A percentile compares a stretch with the other conserved stretches of the same genome.
phyloP scores from a whole-genome alignment of 2,113 vertebrate genomes.

The Helogale parvula region DNA sequence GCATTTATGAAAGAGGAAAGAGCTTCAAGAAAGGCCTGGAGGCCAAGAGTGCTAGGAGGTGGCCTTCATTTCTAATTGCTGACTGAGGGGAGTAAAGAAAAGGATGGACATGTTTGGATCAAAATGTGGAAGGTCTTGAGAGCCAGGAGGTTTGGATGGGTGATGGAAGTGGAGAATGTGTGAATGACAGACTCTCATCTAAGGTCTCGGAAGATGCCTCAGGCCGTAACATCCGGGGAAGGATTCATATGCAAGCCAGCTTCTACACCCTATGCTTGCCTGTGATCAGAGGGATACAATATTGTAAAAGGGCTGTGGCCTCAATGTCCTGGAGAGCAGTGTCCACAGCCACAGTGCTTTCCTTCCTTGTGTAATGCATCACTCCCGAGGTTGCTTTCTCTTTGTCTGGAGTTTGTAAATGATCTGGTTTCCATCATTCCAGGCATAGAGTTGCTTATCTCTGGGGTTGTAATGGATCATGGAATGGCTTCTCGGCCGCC shows the following conservation, averaged over 20 bases:
- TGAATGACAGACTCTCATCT: not conserved
- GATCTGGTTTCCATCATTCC: conserved; percentile 96
- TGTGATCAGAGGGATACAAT: not conserved
- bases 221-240: not conserved
- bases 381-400: conserved; percentile 75
- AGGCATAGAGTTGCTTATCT: conserved; percentile 94
- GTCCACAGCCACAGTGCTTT: not conserved
- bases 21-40: not conserved
- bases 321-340: not conserved
- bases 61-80: not conserved
- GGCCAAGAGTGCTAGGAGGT: not conserved
- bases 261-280: not conserved
- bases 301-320: not conserved
- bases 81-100: not conserved
- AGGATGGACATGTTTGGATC: not conserved
- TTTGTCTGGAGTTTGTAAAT: conserved; percentile 92
- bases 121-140: not conserved
- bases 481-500: conserved; percentile 91
- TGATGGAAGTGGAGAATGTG: not conserved
- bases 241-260: not conserved
- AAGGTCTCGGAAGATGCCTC: not conserved
- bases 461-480: conserved; percentile 92
- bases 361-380: not conserved
- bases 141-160: not conserved
- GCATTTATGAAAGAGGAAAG: not conserved